Base-by-base conservation (phyloP, 2,888 invertebrate genomes). In the Hipparchia semele region DNA sequence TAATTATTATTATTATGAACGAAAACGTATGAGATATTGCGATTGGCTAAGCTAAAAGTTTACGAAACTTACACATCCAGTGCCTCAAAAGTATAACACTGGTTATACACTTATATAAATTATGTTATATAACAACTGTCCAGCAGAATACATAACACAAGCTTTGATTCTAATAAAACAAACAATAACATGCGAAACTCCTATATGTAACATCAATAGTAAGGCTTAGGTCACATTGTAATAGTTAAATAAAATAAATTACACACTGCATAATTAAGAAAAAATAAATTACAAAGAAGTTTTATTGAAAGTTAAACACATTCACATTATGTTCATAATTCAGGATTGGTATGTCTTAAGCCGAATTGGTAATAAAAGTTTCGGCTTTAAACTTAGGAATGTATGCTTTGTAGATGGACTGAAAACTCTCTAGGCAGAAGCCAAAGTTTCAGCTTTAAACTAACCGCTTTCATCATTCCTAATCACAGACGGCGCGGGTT, bases 1-100 rank as follows among this genome's bases (percentile, higher is more conserved):
- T 70, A 53, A 6, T 6, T 7, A 7, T 49, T 49, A 65, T 39
- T 65, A 67, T 68, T 71, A 69, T 71, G 13, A 61, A 61, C 51
- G 54, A 61, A 7, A 74, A 76, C 77, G 77, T 72, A 6, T 76
- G 78, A 76, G 72, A 78, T 76, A 75, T 77, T 77, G 74, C 73
- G 70, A 74, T 70, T 70, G 33, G 51, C 66, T 60, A 64, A 78
- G 75, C 59, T 70, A 76, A 74, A 72, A 68, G 65, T 75, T 73
- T 73, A 73, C 59, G 66, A 71, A 74, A 74, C 72, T 78, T 77
- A 76, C 77, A 72, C 68, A 72, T 72, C 53, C 70, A 75, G 77
- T 76, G 79, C 80, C 80, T 72, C 78, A 72, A 75, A 74, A 80
- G 77, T 74, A 61, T 71, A 74, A 75, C 74, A 73, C 75, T 65